These are phyloP conservation scores for Aricia artaxerxes DNA, from an alignment of 2,888 invertebrate species.

Conservation along the genomic window DNA sequence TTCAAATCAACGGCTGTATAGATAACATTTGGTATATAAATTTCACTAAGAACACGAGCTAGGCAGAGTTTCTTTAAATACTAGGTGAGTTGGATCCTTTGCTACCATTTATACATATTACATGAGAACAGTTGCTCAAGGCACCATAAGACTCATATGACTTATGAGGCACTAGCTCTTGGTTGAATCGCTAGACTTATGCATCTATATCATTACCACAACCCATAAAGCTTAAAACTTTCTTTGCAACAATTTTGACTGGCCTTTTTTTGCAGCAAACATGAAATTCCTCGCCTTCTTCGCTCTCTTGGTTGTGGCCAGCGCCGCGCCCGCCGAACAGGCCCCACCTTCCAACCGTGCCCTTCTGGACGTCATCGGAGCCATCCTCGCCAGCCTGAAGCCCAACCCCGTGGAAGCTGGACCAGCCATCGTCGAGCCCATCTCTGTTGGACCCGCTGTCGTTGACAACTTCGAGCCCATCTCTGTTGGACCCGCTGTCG, in stretches of 20 bases:
- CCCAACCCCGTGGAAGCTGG: constrained; percentile 39
- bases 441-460: constrained; percentile 39
- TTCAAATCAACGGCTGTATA: neutral
- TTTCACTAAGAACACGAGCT: neutral
- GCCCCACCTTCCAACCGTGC: constrained; percentile 4
- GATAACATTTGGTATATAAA: constrained; percentile 29
- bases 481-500: constrained; percentile 36
- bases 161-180: too few species aligned
- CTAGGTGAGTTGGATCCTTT: neutral
- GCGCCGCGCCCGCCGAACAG: constrained; percentile 21
- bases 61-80: constrained; percentile 7
- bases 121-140: too few species aligned
- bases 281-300: constrained; percentile 38
- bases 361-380: constrained; percentile 25
- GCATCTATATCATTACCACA: neutral
- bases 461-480: constrained; percentile 33
- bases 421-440: constrained; percentile 32
- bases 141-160: too few species aligned
- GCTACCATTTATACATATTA: too few species aligned
- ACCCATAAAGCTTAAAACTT: neutral
- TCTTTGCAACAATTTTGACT: neutral
- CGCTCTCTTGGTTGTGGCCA: constrained; percentile 33
- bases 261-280: constrained; percentile 28
- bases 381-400: constrained; percentile 29
- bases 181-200: too few species aligned